phyloP scores from a whole-genome alignment of 2,888 invertebrate species.

The Invenusta paracnida region DNA sequence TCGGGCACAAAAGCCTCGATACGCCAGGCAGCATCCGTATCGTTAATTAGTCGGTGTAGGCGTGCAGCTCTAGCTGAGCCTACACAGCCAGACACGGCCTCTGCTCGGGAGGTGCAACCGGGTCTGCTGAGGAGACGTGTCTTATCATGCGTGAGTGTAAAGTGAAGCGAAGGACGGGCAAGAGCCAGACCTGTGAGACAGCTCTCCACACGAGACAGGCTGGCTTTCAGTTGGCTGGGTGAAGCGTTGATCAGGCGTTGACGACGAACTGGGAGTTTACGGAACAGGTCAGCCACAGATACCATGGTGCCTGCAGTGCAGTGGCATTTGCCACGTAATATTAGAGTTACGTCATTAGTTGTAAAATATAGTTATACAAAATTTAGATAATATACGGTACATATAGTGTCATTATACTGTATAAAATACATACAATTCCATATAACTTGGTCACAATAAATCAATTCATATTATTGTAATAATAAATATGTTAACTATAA shows the following conservation, averaged over 20 bases:
- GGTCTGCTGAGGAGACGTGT: neutral
- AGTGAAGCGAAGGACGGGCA: neutral
- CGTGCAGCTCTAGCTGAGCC: neutral
- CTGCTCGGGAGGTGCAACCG: neutral
- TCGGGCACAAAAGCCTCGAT: neutral
- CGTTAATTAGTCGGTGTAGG: neutral
- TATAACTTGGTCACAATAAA: too few relatives aligned
- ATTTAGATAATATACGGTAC: too few relatives aligned
- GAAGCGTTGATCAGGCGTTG: neutral
- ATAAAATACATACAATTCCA: too few relatives aligned
- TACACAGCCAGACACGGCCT: neutral
- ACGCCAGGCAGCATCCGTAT: neutral
- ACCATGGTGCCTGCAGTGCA: conserved; percentile 65
- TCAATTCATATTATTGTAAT: too few relatives aligned
- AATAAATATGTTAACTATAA: too few relatives aligned
- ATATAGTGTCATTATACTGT: too few relatives aligned
- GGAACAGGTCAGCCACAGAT: conserved; percentile 63
- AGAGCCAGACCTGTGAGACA: neutral
- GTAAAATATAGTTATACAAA: too few relatives aligned
- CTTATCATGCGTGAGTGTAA: neutral
- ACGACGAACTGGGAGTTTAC: conserved; percentile 64
- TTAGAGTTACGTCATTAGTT: too few relatives aligned
- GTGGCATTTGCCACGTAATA: neutral
- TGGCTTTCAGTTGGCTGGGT: neutral
- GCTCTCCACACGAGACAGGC: neutral